Percentiles rank a stretch among this genome's conserved stretches.
phyloP scores from a whole-genome alignment of 2,888 invertebrate species.

The Spodoptera exigua region DNA sequence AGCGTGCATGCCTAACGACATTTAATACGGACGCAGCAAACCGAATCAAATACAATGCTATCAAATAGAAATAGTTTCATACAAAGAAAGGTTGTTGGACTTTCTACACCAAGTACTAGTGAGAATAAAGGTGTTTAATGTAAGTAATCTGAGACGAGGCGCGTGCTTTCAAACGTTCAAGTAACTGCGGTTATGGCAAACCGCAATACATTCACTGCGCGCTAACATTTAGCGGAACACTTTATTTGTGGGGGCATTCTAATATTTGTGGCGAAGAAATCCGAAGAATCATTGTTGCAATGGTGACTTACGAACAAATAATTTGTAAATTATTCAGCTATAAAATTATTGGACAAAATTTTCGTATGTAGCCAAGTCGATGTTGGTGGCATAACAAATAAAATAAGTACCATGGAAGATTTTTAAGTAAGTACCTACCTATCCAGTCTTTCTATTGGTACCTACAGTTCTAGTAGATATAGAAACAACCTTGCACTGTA shows the following conservation, averaged over 20 bases:
- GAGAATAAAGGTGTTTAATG: constrained; percentile 63
- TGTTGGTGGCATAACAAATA: too few species aligned
- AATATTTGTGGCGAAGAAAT: constrained; percentile 33
- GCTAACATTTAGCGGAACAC: constrained; percentile 45
- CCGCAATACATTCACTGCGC: constrained; percentile 55
- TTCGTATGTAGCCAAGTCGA: too few species aligned
- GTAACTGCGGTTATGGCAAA: constrained; percentile 51
- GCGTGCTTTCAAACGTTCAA: constrained; percentile 57
- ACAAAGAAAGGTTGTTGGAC: constrained; percentile 58
- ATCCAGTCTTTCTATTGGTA: too few species aligned
- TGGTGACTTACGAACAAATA: background rate
- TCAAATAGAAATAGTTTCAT: constrained; percentile 48
- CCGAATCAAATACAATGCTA: constrained; percentile 48
- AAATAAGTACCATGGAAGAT: too few species aligned
- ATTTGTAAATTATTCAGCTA: too few species aligned
- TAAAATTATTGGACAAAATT: too few species aligned
- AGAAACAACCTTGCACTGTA: too few species aligned
- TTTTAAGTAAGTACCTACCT: too few species aligned
- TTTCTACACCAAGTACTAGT: constrained; percentile 55
- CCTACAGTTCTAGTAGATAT: too few species aligned
- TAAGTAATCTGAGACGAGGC: constrained; percentile 57
- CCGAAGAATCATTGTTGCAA: constrained; percentile 19
- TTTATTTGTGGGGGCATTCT: constrained; percentile 45
- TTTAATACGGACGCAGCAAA: constrained; percentile 45
- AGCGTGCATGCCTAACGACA: constrained; percentile 26